These are phyloP conservation scores for Aleiodes sp. DNA, from an alignment of 1,140 invertebrate genomes.

Conservation along the genomic window DNA sequence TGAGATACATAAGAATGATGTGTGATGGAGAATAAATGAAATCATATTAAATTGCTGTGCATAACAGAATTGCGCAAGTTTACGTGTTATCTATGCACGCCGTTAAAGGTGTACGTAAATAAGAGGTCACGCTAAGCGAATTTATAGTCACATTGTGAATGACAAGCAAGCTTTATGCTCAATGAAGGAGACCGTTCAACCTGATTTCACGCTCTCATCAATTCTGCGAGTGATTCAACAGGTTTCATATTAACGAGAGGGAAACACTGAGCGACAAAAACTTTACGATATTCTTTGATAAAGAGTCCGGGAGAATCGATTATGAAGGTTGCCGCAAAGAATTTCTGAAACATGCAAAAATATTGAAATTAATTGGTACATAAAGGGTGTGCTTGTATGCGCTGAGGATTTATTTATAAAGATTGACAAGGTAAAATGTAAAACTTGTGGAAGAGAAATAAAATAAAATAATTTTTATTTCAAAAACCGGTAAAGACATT, in stretches of 20 bases:
- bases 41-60: background rate
- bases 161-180: slow-evolving; percentile 12
- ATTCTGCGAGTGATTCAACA: background rate
- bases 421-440: too few relatives aligned
- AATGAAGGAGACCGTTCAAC: slow-evolving; percentile 14
- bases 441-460: too few relatives aligned
- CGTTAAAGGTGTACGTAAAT: background rate
- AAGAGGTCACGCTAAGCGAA: background rate
- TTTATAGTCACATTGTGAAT: background rate
- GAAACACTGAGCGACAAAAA: background rate
- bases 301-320: too few relatives aligned
- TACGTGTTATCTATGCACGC: background rate
- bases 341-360: too few relatives aligned
- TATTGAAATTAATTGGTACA: too few relatives aligned
- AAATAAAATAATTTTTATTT: too few relatives aligned
- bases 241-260: background rate
- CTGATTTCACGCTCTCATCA: background rate
- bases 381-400: too few relatives aligned
- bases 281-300: background rate
- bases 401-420: too few relatives aligned
- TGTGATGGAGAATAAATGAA: background rate
- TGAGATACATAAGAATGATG: background rate
- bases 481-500: too few relatives aligned
- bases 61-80: background rate
- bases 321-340: too few relatives aligned